Evolutionary conservation across 1,140 invertebrate species (phyloP), one percentile per base, ranked within the genome.

Genomic region (Carposina sasakii): DNA sequence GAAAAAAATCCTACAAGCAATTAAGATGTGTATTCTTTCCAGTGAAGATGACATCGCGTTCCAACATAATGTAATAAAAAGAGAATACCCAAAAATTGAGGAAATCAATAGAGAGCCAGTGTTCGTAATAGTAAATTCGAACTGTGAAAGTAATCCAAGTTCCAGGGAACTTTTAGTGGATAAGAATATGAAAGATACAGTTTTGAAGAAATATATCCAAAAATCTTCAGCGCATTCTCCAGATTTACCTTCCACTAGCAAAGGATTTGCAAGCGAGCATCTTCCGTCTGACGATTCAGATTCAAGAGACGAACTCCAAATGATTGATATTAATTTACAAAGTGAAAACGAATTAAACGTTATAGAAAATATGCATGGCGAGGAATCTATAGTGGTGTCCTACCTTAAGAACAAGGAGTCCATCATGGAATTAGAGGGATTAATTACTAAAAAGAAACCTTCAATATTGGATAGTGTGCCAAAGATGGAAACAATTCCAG

Each of bases 401-500:
- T 76, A 70, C 34, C 36, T 76, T 17, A 52, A 52, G 41, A 67
- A 74, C 28, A 76, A 60, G 58, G 47, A 66, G 28, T 13, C 22
- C 28, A 13, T 63, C 24, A n/a, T 56, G 20, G 53, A 67, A 39
- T 22, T 44, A 16, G 54, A 69, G 30, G 57, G 52, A 13, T 9
- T 60, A 24, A 49, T 58, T 5, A 57, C 44, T 6, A 67, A 55
- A 44, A 76, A 64, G 49, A 73, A 62, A 45, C 21, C 54, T 13
- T 71, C 70, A 5, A 40, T 76, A 6, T 51, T 73, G 23, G 63
- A 68, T 42, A 67, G 62, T 52, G 60, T 74, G 10, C 65, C 65
- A 1, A 76, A 72, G 63, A 64, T 74, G 64, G 68, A 76, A 63
- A 71, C 73, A 5, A 76, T 73, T 40, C 33, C 55, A 40, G 70